These are phyloP conservation scores for Micrastur ruficollis DNA, from an alignment of 2,797 vertebrate genomes.

Conservation along the genomic window DNA sequence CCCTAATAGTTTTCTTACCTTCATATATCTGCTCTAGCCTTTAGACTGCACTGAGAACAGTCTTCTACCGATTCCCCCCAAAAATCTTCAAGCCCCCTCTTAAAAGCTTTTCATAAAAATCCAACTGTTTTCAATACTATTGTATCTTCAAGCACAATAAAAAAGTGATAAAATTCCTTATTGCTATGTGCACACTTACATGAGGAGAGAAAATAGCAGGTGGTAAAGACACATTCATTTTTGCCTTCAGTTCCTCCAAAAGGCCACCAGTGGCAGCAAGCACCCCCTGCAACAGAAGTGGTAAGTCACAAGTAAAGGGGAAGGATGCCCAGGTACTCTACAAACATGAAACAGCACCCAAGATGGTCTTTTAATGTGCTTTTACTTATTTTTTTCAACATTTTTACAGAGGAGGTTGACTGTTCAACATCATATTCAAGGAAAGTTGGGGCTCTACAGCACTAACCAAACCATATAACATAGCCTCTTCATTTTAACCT, in stretches of 20 bases:
- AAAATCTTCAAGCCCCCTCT: neutral
- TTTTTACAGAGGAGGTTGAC: neutral
- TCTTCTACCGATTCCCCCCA: rapidly evolving
- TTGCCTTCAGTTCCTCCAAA: constrained; percentile 22
- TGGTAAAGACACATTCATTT: neutral
- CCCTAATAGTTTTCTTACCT: neutral
- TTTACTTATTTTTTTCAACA: neutral
- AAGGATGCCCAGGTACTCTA: neutral
- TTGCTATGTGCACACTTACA: neutral
- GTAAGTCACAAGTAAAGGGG: neutral
- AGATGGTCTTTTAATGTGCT: neutral
- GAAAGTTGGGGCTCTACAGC: neutral
- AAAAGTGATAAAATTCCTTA: neutral
- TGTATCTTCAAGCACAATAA: neutral
- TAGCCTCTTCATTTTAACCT: neutral
- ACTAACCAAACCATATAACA: neutral
- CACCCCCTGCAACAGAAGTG: constrained; percentile 1
- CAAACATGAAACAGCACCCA: neutral
- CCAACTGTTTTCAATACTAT: neutral
- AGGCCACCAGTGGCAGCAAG: neutral
- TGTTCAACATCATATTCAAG: neutral
- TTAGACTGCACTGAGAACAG: neutral
- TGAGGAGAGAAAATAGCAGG: neutral
- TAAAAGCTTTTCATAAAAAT: neutral
- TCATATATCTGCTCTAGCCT: neutral